Evolutionary conservation across 1,140 invertebrate genomes (phyloP), one percentile per base, ranked within the genome.

Genomic region (Lerema accius): DNA sequence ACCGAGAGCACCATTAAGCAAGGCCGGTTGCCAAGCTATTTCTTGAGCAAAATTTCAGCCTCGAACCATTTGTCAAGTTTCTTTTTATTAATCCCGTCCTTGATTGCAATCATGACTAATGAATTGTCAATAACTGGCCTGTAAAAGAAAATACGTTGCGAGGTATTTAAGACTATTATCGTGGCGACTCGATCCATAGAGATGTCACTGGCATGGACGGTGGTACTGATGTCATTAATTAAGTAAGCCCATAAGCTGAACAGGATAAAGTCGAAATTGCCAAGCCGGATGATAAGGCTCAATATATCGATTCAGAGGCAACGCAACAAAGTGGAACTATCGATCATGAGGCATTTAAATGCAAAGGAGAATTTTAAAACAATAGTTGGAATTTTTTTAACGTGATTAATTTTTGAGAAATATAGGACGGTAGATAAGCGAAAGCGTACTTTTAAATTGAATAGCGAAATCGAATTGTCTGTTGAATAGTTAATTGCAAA

Each of bases 261-360:
- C 5, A 5, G 0, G 4, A 35, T 65, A 78, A 65, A 46, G 67
- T 65, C 60, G 40, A 69, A 28, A 65, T 63, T 51, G 5, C 3
- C 10, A 48, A 28, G 46, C 37, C 50, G 62, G 10, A 15, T 17
- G 63, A 65, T 66, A 53, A 68, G 17, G 7, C 55, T 23, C 14
- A 26, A 63, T 40, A 67, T 71, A 71, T 69, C 66, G 62, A 75
- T 70, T 74, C 62, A 63, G 58, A 62, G 63, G 66, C 43, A 64
- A 45, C 49, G 67, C 73, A 71, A 63, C 63, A 60, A 71, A 72
- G 64, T 50, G 64, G 48, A 68, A 53, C 70, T 65, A 81, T 81
- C 71, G 67, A 81, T 81, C 76, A 81, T 77, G 26, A 67, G 56
- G 63, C 67, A 71, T 71, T 65, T 73, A 65, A 69, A 67, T 48